Conservation (phyloP, 2,888 invertebrate genomes). For the Prosopocoilus inquinatus region DNA sequence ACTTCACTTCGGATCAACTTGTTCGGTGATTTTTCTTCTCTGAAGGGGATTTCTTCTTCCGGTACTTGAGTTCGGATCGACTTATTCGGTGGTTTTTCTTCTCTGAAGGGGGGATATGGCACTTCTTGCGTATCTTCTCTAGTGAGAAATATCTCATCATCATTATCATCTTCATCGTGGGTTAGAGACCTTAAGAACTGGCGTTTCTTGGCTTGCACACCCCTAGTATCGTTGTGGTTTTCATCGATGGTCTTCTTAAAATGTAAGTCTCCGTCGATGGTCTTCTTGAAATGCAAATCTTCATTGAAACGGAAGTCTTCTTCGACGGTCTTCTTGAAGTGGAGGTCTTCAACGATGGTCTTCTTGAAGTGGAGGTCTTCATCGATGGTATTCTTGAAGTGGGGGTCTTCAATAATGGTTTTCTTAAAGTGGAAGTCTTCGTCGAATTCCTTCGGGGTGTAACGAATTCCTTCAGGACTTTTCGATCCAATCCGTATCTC, state of each 20-base stretch:
- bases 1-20: not conserved
- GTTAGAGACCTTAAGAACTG: slow-evolving; percentile 24
- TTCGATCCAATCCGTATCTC: slow-evolving; percentile 15
- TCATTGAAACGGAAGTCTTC: no score
- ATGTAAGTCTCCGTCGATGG: no score
- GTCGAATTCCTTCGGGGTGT: slow-evolving; percentile 23
- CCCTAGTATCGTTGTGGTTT: slow-evolving; percentile 19
- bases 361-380: no score
- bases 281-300: no score
- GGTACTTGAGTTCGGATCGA: no score
- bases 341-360: no score
- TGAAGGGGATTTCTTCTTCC: no score
- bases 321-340: no score
- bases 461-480: slow-evolving; percentile 23
- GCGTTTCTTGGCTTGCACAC: slow-evolving; percentile 13
- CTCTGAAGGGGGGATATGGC: slow-evolving; percentile 5
- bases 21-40: not conserved
- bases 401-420: not conserved
- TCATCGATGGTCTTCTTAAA: slow-evolving; percentile 13
- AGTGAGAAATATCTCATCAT: not conserved
- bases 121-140: not conserved
- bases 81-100: no score
- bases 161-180: slow-evolving; percentile 8
- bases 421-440: not conserved
- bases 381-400: slow-evolving; percentile 1